Conservation (phyloP, 2,797 vertebrate species). For the Hyperoplus immaculatus region DNA sequence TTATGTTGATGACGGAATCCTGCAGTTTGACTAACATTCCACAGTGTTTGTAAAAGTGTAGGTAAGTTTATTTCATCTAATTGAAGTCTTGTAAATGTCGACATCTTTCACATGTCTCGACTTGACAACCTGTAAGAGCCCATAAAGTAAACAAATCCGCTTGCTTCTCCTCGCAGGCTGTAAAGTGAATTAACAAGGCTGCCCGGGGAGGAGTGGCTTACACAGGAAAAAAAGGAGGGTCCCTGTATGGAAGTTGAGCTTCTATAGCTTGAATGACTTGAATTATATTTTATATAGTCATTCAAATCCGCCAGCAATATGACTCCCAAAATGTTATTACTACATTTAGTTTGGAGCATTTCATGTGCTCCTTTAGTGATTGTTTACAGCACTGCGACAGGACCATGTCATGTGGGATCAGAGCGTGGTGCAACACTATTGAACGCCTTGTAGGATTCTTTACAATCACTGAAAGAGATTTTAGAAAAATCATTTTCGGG, state of each 20-base stretch:
- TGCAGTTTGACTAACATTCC: conserved; percentile 2
- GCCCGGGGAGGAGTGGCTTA: conserved; percentile 30
- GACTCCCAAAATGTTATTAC: not conserved
- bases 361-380: conserved; percentile 18
- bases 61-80: not conserved
- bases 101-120: conserved; percentile 15
- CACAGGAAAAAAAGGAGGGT: conserved; percentile 14
- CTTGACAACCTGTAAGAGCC: conserved; percentile 44
- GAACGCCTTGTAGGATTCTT: conserved; percentile 38
- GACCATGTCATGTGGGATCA: conserved; percentile 30
- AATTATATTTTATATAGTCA: not conserved
- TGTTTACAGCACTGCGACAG: conserved; percentile 41
- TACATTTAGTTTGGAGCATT: conserved; percentile 18
- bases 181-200: conserved; percentile 45
- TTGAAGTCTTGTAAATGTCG: conserved; percentile 7
- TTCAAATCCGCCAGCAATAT: not conserved
- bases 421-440: conserved; percentile 19
- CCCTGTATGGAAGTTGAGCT: conserved; percentile 9
- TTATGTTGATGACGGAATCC: not conserved
- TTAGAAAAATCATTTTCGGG: conserved; percentile 50
- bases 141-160: conserved; percentile 50
- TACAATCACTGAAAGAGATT: conserved; percentile 47
- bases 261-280: conserved; percentile 26
- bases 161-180: conserved; percentile 25
- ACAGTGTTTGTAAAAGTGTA: conserved; percentile 15